Evolutionary conservation across 2,797 vertebrate genomes (phyloP), one percentile per base, ranked within the genome.

Genomic region (Dryobates pubescens): DNA sequence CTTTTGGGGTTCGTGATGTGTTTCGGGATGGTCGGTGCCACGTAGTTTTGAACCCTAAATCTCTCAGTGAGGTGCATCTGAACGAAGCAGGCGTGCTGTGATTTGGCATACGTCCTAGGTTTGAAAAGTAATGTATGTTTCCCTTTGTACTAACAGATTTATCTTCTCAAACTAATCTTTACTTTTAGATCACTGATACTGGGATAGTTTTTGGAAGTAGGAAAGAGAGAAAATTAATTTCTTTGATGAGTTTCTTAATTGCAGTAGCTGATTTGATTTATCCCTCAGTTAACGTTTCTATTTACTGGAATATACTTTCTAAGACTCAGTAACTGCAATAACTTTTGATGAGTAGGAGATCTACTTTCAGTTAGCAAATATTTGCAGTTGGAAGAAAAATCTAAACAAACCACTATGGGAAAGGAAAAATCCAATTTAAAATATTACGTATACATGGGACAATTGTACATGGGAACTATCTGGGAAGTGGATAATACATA

Each of bases 11-110:
- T 67, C 71, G 38, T 22, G 29, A 1, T 70, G 19, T 58, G 18
- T 86, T 88, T 71, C 0, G 0, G 27, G 34, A 58, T 0, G 8
- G 51, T 58, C 54, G 58, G 45, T 79, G 36, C 30, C 45, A 4
- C 0, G 0, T 6, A 34, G 57, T 54, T 49, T 64, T 53, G 61
- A 73, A 59, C 12, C 3, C 17, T 80, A 26, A 47, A 38, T 47
- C 75, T 19, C n/a, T 68, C 73, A 49, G 14, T 62, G 32, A 88
- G 75, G 30, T 27, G 8, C 23, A 23, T 58, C 12, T 51, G 47
- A 68, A 43, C 54, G 23, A 53, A 75, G 22, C 23, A 5, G 11
- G 8, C 34, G 7, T 13, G 5, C 67, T 34, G 7, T 9, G 13
- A 26, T 61, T 71, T 43, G 56, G 20, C 34, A 5, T 15, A 19